phyloP scores from a whole-genome alignment of 2,797 vertebrate genomes.

The Phoebastria nigripes region DNA sequence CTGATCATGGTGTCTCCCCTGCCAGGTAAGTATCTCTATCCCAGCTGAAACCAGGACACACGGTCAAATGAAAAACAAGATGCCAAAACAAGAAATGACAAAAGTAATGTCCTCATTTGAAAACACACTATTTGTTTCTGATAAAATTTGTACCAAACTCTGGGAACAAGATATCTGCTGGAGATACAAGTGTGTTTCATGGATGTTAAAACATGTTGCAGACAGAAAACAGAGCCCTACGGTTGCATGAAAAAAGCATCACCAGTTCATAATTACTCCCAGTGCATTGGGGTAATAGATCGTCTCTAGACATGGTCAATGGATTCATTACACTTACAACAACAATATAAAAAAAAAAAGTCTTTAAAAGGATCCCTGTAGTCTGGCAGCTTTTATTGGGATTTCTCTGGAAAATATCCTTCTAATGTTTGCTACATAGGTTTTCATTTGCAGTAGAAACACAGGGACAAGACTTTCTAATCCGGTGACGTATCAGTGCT shows the following conservation, averaged over 20 bases:
- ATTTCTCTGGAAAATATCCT: neutral
- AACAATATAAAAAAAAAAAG: neutral
- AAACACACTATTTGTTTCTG: neutral
- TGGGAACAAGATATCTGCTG: neutral
- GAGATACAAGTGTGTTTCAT: neutral
- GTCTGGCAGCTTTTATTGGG: neutral
- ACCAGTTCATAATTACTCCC: neutral
- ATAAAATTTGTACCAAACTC: neutral
- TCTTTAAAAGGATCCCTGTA: neutral
- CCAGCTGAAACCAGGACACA: too few species aligned
- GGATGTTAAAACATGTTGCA: neutral
- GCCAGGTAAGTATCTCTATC: too few species aligned
- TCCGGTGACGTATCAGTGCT: fast-evolving
- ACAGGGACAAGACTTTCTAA: neutral
- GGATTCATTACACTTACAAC: neutral
- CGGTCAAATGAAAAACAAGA: neutral
- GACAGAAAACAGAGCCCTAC: neutral
- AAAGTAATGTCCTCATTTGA: neutral
- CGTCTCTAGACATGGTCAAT: neutral
- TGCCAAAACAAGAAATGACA: neutral
- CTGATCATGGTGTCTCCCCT: too few species aligned
- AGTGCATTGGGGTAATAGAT: neutral
- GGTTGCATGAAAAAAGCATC: neutral
- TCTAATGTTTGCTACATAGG: neutral
- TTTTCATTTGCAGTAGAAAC: neutral